These are phyloP conservation scores for Uromys caudimaculatus DNA, from an alignment of 2,797 vertebrate species.

Conservation along the genomic window DNA sequence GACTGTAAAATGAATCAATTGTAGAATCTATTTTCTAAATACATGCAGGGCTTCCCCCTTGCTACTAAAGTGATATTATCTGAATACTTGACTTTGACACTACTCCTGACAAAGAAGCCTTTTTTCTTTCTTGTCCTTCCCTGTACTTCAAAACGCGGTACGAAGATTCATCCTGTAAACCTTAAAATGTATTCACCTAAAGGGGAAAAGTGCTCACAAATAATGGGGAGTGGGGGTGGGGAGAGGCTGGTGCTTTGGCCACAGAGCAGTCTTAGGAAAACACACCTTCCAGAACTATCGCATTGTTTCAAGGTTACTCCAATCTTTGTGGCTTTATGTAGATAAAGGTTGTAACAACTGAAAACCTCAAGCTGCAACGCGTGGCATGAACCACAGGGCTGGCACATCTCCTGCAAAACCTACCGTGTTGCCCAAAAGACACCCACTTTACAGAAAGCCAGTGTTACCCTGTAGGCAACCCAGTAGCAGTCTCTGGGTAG, in stretches of 20 bases:
- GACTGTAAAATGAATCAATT: conserved; percentile 14
- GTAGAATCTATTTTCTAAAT: conserved; percentile 41
- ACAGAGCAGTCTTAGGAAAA: not conserved
- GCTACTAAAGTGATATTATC: conserved; percentile 36
- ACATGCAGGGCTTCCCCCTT: not conserved
- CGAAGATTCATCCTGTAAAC: conserved; percentile 31
- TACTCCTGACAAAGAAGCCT: not conserved
- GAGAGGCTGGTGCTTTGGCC: not conserved
- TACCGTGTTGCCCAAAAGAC: conserved; percentile 3
- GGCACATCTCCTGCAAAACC: conserved; percentile 48
- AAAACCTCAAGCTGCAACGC: conserved; percentile 58
- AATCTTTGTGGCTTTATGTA: conserved; percentile 29
- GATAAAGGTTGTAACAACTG: conserved; percentile 41
- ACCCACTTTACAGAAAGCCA: conserved; percentile 45
- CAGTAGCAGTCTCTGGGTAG: not conserved
- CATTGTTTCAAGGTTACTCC: conserved; percentile 59
- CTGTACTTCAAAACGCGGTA: not conserved
- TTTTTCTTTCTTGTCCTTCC: conserved; percentile 21
- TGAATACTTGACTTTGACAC: conserved; percentile 16
- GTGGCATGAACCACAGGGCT: conserved; percentile 20
- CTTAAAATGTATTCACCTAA: conserved; percentile 41
- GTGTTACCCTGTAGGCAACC: not conserved
- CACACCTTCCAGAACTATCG: conserved; percentile 41
- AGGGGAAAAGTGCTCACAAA: conserved; percentile 18
- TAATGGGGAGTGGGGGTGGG: not conserved